These are phyloP conservation scores for Pandemis cinnamomeana DNA, from an alignment of 2,888 invertebrate genomes.

Conservation along the genomic window DNA sequence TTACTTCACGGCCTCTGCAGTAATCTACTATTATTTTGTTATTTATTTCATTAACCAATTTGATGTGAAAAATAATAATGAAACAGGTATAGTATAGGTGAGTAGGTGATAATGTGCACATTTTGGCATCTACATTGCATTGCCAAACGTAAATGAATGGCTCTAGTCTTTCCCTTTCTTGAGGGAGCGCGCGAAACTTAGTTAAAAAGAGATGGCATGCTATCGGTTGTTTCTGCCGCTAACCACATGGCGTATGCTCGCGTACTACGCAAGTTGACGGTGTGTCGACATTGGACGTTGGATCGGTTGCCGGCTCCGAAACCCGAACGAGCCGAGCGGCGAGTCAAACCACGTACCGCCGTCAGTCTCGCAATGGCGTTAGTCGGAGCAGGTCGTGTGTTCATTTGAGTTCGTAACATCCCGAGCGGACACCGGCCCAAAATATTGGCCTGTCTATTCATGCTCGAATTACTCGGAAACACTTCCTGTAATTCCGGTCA, in stretches of 20 bases:
- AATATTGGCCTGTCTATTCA: constrained; percentile 83
- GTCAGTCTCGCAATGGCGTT: constrained; percentile 84
- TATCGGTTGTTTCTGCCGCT: constrained; percentile 49
- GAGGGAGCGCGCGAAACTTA: constrained; percentile 41
- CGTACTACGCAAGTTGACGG: constrained; percentile 83
- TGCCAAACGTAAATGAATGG: constrained; percentile 83
- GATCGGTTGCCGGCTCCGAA: constrained; percentile 79
- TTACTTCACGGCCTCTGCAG: no score
- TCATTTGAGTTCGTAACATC: constrained; percentile 78
- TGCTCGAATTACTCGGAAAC: constrained; percentile 78
- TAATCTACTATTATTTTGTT: no score
- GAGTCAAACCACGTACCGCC: constrained; percentile 45
- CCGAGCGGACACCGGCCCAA: constrained; percentile 86
- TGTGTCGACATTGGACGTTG: constrained; percentile 85
- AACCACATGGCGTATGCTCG: constrained; percentile 75
- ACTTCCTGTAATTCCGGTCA: constrained; percentile 76
- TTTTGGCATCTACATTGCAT: constrained; percentile 56
- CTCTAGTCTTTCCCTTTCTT: constrained; percentile 63
- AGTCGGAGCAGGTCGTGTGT: constrained; percentile 76
- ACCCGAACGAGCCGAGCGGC: constrained; percentile 59
- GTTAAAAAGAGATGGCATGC: constrained; percentile 65
- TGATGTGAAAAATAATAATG: constrained; percentile 31
- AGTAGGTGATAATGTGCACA: constrained; percentile 39
- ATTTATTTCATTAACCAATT: constrained; percentile 11
- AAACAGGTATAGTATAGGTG: constrained; percentile 29